phyloP scores from a whole-genome alignment of 2,797 vertebrate species.

The Poeciliopsis infans region DNA sequence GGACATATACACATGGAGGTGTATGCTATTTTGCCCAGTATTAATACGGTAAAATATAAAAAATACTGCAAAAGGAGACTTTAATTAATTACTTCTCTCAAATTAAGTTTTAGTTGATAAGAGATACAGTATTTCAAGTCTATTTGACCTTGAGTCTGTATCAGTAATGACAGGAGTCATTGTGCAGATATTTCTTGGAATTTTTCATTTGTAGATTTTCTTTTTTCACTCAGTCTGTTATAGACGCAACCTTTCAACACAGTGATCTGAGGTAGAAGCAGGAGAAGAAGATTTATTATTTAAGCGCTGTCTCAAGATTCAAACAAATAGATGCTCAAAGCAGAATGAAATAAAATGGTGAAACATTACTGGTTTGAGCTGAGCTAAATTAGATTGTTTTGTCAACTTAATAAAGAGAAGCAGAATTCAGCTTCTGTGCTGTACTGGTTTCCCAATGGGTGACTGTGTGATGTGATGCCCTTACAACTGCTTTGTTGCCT shows the following conservation, averaged over 20 bases:
- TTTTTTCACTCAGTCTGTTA: constrained; percentile 3
- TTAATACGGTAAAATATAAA: background rate
- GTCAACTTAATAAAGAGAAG: constrained; percentile 33
- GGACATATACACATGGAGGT: background rate
- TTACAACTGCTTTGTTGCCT: too few relatives aligned
- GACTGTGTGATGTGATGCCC: too few relatives aligned
- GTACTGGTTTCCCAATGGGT: too few relatives aligned
- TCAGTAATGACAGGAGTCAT: background rate
- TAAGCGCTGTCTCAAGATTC: constrained; percentile 39
- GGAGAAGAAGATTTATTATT: constrained; percentile 31
- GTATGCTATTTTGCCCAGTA: background rate
- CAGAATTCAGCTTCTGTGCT: too few relatives aligned
- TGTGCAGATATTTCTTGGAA: background rate
- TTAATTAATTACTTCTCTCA: background rate
- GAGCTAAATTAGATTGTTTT: constrained; percentile 25
- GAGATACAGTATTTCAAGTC: background rate
- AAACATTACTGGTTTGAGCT: background rate
- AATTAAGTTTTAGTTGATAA: background rate
- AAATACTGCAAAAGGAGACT: background rate
- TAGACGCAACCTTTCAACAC: constrained; percentile 6
- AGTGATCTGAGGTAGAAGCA: constrained; percentile 14
- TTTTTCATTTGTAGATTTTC: background rate
- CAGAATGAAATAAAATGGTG: background rate
- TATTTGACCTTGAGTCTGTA: background rate
- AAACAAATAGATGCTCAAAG: constrained; percentile 34